Evolutionary conservation across 2,888 invertebrate species (phyloP).

Genomic region (Amaurobius ferox): DNA sequence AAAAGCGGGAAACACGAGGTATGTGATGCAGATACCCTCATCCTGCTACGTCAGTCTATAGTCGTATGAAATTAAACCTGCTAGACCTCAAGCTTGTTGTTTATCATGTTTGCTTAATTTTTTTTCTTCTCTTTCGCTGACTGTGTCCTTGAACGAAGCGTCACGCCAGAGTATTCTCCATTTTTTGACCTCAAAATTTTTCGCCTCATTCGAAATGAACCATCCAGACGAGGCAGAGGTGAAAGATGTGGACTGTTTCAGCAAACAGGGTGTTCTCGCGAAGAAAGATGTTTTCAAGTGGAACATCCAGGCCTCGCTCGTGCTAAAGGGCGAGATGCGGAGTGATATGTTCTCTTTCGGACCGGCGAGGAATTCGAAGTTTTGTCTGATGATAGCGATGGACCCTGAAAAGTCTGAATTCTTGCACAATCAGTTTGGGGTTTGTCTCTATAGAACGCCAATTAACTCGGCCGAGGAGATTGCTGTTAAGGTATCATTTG

Average conservation of each 20-base stretch:
- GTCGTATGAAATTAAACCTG: conserved; percentile 10
- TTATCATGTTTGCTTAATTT: conserved; percentile 22
- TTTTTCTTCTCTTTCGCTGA: background rate
- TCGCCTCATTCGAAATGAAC: background rate
- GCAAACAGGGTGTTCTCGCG: conserved; percentile 9
- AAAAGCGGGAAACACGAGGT: too few relatives aligned
- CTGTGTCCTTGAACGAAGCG: background rate
- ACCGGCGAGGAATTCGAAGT: conserved; percentile 30
- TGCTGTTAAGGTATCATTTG: conserved; percentile 37
- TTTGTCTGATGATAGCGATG: conserved; percentile 19
- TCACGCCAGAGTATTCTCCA: too few relatives aligned
- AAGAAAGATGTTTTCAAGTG: conserved; percentile 54
- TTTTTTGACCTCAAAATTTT: background rate
- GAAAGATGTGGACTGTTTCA: background rate
- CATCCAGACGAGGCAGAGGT: background rate
- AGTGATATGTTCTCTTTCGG: conserved; percentile 52
- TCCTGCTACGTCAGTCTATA: too few relatives aligned
- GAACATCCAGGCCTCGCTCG: background rate
- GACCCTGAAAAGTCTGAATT: conserved; percentile 5
- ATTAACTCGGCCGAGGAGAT: background rate
- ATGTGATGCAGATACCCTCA: too few relatives aligned
- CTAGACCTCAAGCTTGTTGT: conserved; percentile 15
- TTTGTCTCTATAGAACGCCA: conserved; percentile 17
- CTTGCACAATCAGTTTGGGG: conserved; percentile 19
- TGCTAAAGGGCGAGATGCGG: background rate